Conservation (phyloP, 2,888 invertebrate genomes). For the Ectemnius lituratus region DNA sequence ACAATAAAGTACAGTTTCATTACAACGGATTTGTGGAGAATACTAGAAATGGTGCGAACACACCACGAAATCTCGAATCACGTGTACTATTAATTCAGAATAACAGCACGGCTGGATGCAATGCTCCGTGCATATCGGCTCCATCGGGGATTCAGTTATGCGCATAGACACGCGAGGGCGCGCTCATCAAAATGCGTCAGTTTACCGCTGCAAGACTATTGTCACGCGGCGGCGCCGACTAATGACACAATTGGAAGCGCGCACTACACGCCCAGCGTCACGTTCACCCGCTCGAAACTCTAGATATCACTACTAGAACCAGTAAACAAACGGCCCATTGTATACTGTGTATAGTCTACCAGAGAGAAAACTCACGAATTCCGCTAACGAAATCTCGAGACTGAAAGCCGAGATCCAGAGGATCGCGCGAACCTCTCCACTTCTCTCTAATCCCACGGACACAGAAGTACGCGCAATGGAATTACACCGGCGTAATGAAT, state of each 20-base stretch:
- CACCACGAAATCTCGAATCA: too few relatives aligned
- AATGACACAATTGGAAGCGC: conserved; percentile 10
- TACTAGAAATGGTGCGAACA: too few relatives aligned
- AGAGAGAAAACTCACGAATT: not conserved
- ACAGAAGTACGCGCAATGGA: not conserved
- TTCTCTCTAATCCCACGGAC: not conserved
- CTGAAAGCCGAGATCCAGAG: not conserved
- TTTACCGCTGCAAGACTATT: conserved; percentile 17
- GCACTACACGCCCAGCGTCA: not conserved
- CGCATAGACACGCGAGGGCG: conserved; percentile 1
- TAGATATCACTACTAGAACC: not conserved
- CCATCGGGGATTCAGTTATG: conserved; percentile 11
- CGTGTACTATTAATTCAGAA: too few relatives aligned
- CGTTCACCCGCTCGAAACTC: not conserved
- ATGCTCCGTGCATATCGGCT: too few relatives aligned
- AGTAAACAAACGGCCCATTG: not conserved
- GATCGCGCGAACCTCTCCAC: not conserved
- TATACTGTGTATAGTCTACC: not conserved
- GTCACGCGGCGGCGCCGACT: conserved; percentile 20
- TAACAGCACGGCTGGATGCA: too few relatives aligned
- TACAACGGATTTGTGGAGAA: too few relatives aligned
- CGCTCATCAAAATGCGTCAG: conserved; percentile 8
- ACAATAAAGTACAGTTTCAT: too few relatives aligned
- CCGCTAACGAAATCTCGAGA: not conserved
- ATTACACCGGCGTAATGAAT: not conserved